Evolutionary conservation across 2,113 vertebrate species (phyloP).

Genomic region (Morphnarchus princeps): DNA sequence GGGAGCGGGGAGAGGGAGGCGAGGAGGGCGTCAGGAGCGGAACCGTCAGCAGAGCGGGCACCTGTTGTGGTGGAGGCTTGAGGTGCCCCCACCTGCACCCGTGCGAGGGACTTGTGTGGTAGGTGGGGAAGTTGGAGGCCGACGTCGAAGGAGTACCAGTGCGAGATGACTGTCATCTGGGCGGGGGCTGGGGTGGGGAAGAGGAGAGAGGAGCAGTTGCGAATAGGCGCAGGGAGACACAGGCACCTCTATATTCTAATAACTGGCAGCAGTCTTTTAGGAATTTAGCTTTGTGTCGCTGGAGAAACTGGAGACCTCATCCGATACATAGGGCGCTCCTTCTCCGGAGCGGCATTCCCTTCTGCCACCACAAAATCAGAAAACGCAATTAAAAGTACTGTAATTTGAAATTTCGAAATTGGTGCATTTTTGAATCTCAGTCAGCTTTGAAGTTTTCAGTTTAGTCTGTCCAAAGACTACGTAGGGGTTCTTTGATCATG

Average conservation of each 20-base stretch:
- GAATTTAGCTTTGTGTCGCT: constrained; percentile 11
- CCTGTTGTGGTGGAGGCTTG: constrained; percentile 54
- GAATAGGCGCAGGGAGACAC: neutral
- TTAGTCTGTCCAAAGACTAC: neutral
- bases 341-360: neutral
- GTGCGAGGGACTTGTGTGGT: neutral
- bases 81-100: neutral
- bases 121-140: neutral
- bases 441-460: constrained; percentile 20
- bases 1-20: neutral
- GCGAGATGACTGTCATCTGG: constrained; percentile 23
- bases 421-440: neutral
- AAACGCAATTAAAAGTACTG: neutral
- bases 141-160: neutral
- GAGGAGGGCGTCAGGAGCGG: constrained; percentile 7
- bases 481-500: neutral
- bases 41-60: constrained; percentile 1
- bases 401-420: constrained; percentile 32
- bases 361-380: neutral
- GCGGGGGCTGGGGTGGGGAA: neutral
- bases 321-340: neutral
- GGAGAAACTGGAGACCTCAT: neutral
- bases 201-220: neutral
- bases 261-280: neutral
- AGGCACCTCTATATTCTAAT: neutral